phyloP scores from a whole-genome alignment of 2,113 vertebrate genomes.

The Anser cygnoides region DNA sequence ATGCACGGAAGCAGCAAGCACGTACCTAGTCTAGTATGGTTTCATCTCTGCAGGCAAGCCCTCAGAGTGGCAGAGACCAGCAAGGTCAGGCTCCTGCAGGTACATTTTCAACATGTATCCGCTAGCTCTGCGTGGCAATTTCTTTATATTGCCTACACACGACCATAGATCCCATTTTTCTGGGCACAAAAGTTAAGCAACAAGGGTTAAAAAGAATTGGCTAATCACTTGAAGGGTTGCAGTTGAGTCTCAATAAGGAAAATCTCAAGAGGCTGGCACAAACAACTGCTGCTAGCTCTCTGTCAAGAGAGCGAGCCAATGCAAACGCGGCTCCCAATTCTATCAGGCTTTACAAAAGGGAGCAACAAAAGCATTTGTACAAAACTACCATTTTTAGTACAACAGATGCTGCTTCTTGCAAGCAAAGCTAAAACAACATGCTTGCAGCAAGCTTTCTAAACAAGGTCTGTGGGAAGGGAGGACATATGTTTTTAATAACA shows the following conservation, averaged over 20 bases:
- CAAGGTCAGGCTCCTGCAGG: not conserved
- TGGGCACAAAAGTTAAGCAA: not conserved
- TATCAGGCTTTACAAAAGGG: slow-evolving; percentile 9
- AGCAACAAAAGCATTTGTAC: slow-evolving; percentile 38
- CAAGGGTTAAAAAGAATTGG: not conserved
- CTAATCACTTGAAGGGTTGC: not conserved
- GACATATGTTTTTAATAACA: slow-evolving; percentile 67
- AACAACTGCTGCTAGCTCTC: slow-evolving; percentile 9
- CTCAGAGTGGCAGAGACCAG: not conserved
- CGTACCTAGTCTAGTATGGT: fast-evolving
- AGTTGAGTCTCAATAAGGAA: not conserved
- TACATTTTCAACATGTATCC: fast-evolving
- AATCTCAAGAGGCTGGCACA: not conserved
- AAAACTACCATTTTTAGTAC: slow-evolving; percentile 26
- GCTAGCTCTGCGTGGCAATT: not conserved
- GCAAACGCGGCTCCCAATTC: not conserved
- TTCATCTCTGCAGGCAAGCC: not conserved
- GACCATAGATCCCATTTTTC: not conserved
- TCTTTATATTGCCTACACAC: not conserved
- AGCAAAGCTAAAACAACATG: slow-evolving; percentile 46
- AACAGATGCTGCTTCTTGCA: slow-evolving; percentile 39
- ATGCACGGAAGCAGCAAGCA: not conserved
- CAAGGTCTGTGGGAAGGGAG: slow-evolving; percentile 56
- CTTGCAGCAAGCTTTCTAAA: slow-evolving; percentile 27
- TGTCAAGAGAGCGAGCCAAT: not conserved